Percentiles rank a stretch among this genome's conserved stretches.
Evolutionary conservation across 1,140 invertebrate genomes (phyloP).

Genomic region (Philotrypesis tridentata): DNA sequence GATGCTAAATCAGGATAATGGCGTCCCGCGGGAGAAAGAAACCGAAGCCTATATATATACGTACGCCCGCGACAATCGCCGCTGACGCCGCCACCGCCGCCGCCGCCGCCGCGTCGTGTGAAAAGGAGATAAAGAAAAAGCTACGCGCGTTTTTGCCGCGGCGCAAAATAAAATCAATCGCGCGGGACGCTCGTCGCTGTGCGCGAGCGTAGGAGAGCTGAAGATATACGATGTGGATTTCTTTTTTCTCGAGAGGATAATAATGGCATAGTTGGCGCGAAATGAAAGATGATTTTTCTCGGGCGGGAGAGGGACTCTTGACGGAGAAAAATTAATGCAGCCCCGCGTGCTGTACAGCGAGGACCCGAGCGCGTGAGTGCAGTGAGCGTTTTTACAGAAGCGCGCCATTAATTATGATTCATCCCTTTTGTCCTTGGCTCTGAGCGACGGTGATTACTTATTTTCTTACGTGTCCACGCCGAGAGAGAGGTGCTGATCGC

Average conservation of each 20-base stretch:
- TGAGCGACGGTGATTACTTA: neutral
- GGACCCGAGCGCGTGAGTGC: neutral
- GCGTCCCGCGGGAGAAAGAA: conserved; percentile 61
- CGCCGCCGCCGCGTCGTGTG: too few relatives aligned
- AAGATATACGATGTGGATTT: neutral
- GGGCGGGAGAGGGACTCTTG: neutral
- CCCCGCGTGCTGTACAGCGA: neutral
- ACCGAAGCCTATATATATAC: neutral
- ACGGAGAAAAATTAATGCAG: conserved; percentile 38
- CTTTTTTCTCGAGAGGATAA: neutral
- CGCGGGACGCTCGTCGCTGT: too few relatives aligned
- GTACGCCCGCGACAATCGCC: conserved; percentile 27
- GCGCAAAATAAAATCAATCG: conserved; percentile 37
- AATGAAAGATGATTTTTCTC: conserved; percentile 36
- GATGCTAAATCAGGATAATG: conserved; percentile 69
- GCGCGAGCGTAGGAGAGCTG: neutral
- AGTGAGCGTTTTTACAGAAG: neutral
- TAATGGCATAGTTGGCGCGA: neutral
- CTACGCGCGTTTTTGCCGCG: conserved; percentile 45
- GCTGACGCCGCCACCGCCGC: neutral
- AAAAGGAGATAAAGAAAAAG: conserved; percentile 48
- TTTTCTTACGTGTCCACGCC: neutral
- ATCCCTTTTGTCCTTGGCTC: neutral
- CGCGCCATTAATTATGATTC: conserved; percentile 19
- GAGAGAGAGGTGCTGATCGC: too few relatives aligned